Evolutionary conservation across 1,140 invertebrate genomes (phyloP).

Genomic region (Drosophila serrata): DNA sequence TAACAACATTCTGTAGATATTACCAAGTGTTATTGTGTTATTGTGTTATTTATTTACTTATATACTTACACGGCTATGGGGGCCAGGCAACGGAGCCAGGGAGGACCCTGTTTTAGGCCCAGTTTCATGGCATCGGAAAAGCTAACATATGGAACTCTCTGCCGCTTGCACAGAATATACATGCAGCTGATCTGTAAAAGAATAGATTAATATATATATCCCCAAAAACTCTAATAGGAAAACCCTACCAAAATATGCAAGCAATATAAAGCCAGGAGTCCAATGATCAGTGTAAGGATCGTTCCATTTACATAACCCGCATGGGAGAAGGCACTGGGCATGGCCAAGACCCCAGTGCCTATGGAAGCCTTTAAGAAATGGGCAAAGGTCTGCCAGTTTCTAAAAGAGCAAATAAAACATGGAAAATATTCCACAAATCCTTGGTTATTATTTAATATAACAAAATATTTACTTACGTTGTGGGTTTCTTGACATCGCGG

Average conservation of each 20-base stretch:
- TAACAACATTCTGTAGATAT: slow-evolving; percentile 7
- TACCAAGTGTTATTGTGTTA: background rate
- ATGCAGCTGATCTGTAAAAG: slow-evolving; percentile 85
- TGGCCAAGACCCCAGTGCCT: slow-evolving; percentile 93
- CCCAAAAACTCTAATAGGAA: background rate
- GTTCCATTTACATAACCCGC: slow-evolving; percentile 89
- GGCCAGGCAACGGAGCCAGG: slow-evolving; percentile 86
- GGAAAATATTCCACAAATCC: background rate
- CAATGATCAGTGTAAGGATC: slow-evolving; percentile 87
- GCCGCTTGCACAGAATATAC: slow-evolving; percentile 87
- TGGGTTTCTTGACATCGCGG: slow-evolving; percentile 89
- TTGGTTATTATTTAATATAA: slow-evolving; percentile 6
- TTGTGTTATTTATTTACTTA: background rate
- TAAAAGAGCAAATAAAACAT: slow-evolving; percentile 50
- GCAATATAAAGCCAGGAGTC: slow-evolving; percentile 88
- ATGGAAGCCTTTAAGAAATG: slow-evolving; percentile 91
- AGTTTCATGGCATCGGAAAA: slow-evolving; percentile 89
- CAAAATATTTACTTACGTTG: slow-evolving; percentile 87
- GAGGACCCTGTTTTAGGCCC: slow-evolving; percentile 88
- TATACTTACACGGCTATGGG: slow-evolving; percentile 86
- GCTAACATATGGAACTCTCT: slow-evolving; percentile 87
- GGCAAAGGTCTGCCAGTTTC: slow-evolving; percentile 89
- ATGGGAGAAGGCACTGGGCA: slow-evolving; percentile 91
- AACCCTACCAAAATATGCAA: slow-evolving; percentile 89
- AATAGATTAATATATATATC: background rate